These are phyloP conservation scores for Carapus acus DNA, from an alignment of 2,797 vertebrate species.

Conservation along the genomic window DNA sequence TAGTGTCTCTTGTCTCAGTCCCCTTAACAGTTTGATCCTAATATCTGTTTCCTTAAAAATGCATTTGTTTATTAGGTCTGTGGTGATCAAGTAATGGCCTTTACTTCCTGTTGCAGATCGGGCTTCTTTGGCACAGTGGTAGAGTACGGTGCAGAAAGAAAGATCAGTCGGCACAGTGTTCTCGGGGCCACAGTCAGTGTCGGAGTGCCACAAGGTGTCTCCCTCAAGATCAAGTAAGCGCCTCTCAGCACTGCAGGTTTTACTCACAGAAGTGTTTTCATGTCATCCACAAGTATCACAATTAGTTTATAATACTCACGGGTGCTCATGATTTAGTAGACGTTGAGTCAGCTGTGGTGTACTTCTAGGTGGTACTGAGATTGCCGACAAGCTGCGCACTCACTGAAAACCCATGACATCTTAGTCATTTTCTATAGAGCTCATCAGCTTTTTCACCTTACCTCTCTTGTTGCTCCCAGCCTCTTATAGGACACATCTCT, in stretches of 20 bases:
- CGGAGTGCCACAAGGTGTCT: conserved; percentile 93
- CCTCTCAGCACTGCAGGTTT: conserved; percentile 14
- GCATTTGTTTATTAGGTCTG: neutral
- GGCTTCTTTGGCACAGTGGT: conserved; percentile 96
- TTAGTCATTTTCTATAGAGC: no score
- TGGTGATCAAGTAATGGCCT: conserved; percentile 2
- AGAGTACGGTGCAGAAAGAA: conserved; percentile 95
- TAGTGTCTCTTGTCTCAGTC: neutral
- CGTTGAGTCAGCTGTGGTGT: no score
- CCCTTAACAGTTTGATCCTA: neutral
- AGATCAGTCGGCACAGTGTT: conserved; percentile 95
- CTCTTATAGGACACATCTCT: no score
- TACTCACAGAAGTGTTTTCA: conserved; percentile 2
- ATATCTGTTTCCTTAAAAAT: neutral
- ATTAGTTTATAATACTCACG: no score
- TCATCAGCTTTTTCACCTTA: no score
- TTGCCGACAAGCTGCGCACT: no score
- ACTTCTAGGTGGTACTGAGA: no score
- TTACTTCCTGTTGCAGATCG: conserved; percentile 70
- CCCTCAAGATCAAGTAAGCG: conserved; percentile 96
- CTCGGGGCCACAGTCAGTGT: conserved; percentile 91
- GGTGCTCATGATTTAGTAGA: no score
- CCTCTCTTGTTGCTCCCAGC: no score
- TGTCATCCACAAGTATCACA: neutral
- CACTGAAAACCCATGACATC: no score